Evolutionary conservation across 2,888 invertebrate species (phyloP), one percentile per base, ranked within the genome.

Genomic region (Lycocerus yunnanus): DNA sequence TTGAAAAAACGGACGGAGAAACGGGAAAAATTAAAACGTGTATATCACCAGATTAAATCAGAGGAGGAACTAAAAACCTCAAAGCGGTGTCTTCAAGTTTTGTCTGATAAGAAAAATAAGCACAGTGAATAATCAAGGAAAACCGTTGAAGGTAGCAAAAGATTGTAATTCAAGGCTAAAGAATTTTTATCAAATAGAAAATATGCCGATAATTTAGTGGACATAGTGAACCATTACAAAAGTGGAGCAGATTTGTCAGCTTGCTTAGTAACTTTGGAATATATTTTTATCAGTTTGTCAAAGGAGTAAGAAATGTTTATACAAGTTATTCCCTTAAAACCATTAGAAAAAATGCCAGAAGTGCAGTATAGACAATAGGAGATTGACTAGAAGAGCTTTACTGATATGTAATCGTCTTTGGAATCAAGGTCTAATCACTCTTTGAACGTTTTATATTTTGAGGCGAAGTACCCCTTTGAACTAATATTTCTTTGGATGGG

Each of bases 371-470:
- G 89, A 76, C 88, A 89, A 83, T 95, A 89, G 69, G 90, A 91
- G 77, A 90, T 92, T 72, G 96, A 94, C 82, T 92, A 92, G 74
- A 90, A 92, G 78, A 89, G 92, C 0, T 90, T 91, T 84, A 85
- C 87, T 1, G 89, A 90, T 69, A 87, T 92, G 16, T 82, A 94
- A 58, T 86, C 88, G 18, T 90, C 92, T 72, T 88, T 94, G 72
- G 86, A 86, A 71, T 80, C 83, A 75, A 80, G 93, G 94, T 0
- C 86, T 96, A 3, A 90, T 92, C 1, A 92, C 93, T 0, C 89
- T 92, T 67, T 95, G 90, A 93, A 93, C 83, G 85, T 95, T 72
- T 87, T 96, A 81, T 89, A 91, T 61, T 90, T 89, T 71, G 95
- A 96, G 87, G 94, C 94, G 9, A 91, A 90, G 82, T 87, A 90